Base-by-base conservation (phyloP, 2,888 invertebrate species). In the Zygogramma bicolorata region DNA sequence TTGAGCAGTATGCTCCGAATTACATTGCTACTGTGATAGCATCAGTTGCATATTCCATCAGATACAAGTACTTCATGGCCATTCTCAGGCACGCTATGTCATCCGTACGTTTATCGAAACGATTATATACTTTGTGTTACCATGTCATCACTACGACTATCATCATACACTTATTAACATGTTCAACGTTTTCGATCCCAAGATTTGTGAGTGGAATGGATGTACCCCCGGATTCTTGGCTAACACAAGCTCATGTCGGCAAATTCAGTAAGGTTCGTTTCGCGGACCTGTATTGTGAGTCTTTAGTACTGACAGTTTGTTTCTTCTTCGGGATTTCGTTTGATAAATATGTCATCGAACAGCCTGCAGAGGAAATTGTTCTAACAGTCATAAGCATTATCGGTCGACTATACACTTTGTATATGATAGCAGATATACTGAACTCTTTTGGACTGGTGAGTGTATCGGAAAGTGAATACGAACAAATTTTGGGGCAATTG, bases 401-500 rank as follows among this genome's bases (percentile, higher is more conserved):
- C n/a, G 85, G 85, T 5, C n/a, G n/a, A n/a, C n/a, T n/a, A n/a
- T n/a, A n/a, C n/a, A n/a, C n/a, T n/a, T n/a, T n/a, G n/a, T n/a
- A n/a, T n/a, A n/a, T n/a, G n/a, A n/a, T n/a, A n/a, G n/a, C n/a
- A n/a, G n/a, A n/a, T n/a, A n/a, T n/a, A 58, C 77, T 81, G 25
- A 82, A 76, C 62, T 79, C 82, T 0, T 78, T 82, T 5, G 81
- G 81, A 5, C 70, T 81, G 1, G 77, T 82, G 6, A 82, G 82
- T 1, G 84, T 85, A 13, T 84, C 87, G 0, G 84, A 87, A 72
- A 81, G 84, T 10, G 87, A 87, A 72, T 87, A 87, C 79, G 85
- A 87, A 66, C 88, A 88, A 68, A 85, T 90, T 29, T 87, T 89
- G 79, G 86, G 88, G 65, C 89, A 89, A 81, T 76, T 86, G 13